A percentile compares a stretch with the other conserved stretches of the same genome.
Evolutionary conservation across 2,797 vertebrate genomes (phyloP).

Genomic region (Pseudochirops corinnae): DNA sequence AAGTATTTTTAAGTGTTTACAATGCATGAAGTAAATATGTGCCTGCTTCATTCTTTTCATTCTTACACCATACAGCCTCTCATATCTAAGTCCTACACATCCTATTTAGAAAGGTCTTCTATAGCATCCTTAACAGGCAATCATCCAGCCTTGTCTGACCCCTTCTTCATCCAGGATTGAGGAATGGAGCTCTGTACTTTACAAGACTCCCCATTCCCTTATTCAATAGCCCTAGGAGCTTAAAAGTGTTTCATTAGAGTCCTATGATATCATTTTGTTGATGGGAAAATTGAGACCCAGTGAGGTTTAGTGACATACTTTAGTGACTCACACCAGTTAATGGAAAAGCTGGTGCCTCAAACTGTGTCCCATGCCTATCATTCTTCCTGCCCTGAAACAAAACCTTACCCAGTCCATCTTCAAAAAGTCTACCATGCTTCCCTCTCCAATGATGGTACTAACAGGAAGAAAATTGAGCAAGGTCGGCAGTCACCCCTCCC

Average conservation of each 20-base stretch:
- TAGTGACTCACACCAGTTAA: background rate
- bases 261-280: background rate
- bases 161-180: background rate
- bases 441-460: background rate
- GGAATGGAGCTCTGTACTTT: background rate
- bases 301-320: background rate
- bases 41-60: background rate
- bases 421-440: background rate
- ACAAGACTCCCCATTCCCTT: background rate
- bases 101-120: background rate
- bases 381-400: background rate
- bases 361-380: background rate
- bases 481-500: background rate
- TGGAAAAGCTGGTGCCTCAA: background rate
- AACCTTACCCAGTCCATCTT: background rate
- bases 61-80: background rate
- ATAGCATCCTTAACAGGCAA: background rate
- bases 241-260: background rate
- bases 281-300: background rate
- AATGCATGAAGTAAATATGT: background rate
- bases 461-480: background rate
- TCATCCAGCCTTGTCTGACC: background rate
- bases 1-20: background rate
- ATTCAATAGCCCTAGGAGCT: background rate
- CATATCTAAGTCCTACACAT: background rate